phyloP scores from a whole-genome alignment of 2,113 vertebrate species.

The Tinamus guttatus region DNA sequence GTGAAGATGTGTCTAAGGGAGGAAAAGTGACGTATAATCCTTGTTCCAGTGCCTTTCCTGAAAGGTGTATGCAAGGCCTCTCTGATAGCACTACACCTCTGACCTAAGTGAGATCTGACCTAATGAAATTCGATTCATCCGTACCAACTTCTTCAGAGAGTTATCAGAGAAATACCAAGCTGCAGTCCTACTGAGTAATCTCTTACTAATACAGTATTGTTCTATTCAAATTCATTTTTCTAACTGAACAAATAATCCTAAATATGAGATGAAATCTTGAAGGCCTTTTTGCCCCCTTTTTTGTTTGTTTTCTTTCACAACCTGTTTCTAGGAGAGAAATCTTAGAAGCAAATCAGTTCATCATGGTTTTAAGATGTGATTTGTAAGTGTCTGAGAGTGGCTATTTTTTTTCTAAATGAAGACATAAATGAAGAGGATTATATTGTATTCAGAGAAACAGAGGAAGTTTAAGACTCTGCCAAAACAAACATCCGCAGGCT shows the following conservation, averaged over 20 bases:
- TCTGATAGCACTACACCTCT: not conserved
- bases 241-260: not conserved
- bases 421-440: constrained; percentile 20
- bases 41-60: not conserved
- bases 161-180: not conserved
- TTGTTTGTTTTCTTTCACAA: not conserved
- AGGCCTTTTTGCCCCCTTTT: not conserved
- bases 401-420: not conserved
- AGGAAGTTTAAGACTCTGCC: constrained; percentile 60
- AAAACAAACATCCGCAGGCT: constrained; percentile 71
- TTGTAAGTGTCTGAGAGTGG: not conserved
- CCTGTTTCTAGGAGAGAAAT: not conserved
- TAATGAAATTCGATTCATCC: not conserved
- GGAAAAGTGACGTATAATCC: not conserved
- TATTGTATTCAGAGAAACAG: constrained; percentile 70
- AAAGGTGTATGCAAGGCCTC: not conserved
- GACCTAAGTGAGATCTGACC: not conserved
- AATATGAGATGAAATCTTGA: not conserved
- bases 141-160: not conserved
- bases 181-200: not conserved
- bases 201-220: not conserved
- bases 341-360: not conserved
- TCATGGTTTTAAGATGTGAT: not conserved
- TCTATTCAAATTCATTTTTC: not conserved
- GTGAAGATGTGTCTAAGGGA: not conserved